Evolutionary conservation across 2,797 vertebrate genomes (phyloP), one percentile per base, ranked within the genome.

Genomic region (Crax fasciolata): DNA sequence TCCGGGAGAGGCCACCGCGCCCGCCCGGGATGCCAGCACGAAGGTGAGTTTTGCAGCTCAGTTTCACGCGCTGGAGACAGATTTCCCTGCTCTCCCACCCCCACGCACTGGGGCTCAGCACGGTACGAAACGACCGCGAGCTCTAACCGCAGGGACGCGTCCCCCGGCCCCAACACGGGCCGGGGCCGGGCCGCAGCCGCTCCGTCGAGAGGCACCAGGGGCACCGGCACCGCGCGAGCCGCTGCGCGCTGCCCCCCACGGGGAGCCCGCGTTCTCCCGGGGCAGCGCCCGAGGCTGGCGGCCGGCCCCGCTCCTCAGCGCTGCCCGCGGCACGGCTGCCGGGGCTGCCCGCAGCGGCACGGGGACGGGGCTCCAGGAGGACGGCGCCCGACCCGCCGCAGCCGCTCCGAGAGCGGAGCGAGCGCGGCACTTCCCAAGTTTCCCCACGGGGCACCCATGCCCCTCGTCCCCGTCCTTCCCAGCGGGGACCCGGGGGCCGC

Each of bases 271-370:
- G 30, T 43, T 75, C 65, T 73, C 81, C 57, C 54, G 16, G 1
- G 41, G 13, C n/a, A 28, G 7, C 2, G 51, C 67, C 66, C 32
- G 54, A 81, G 62, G 82, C 52, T 86, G 41, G 68, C 87, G 65
- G 65, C 71, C 44, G 48, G 73, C 61, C 81, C 68, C 18, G 28
- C 20, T 91, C 63, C 46, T 83, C 63, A 79, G 28, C 30, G 87
- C 58, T 28, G 78, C 86, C 17, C 20, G 58, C 46, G 44, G 44
- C 74, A 71, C 25, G 93, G 70, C 86, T 72, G 73, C 57, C 18
- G 30, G 86, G 76, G 83, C 91, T 77, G 95, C 79, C 90, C 84
- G 93, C 44, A 78, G 85, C 73, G 82, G 52, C 81, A 89, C 43
- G 54, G 63, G 70, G 74, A 96, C 67, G 51, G 90, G 83, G 81